Conservation (phyloP, 1,140 invertebrate species). For the Protaetia brevitarsis region DNA sequence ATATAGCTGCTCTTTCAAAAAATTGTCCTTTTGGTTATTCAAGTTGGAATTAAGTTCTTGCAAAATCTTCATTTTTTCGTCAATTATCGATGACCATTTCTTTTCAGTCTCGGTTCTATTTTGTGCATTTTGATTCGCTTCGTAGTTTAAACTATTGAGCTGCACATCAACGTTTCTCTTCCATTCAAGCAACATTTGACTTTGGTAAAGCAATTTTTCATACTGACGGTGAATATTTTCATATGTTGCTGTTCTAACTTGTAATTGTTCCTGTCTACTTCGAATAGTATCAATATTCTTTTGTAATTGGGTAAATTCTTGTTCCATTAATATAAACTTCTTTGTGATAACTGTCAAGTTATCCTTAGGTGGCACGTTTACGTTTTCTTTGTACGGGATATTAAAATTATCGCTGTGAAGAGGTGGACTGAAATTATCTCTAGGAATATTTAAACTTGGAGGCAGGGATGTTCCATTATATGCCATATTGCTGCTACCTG, state of each 20-base stretch:
- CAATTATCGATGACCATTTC: not conserved
- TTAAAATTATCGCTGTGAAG: not conserved
- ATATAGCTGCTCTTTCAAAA: constrained; percentile 56
- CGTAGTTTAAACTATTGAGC: constrained; percentile 28
- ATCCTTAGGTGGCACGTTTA: not conserved
- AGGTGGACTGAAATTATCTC: too few species aligned
- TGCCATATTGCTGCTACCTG: too few species aligned
- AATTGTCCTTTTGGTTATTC: constrained; percentile 55
- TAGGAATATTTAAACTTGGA: too few species aligned
- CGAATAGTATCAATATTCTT: not conserved
- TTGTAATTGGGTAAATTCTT: not conserved
- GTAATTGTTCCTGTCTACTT: not conserved
- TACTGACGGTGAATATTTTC: not conserved
- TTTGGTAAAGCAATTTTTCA: constrained; percentile 35
- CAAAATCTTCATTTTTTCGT: constrained; percentile 20
- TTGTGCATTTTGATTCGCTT: not conserved
- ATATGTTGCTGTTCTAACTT: not conserved
- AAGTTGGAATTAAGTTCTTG: constrained; percentile 45
- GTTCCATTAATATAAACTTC: not conserved
- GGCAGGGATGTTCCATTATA: too few species aligned
- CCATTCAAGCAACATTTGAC: constrained; percentile 31
- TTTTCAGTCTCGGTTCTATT: not conserved
- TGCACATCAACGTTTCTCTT: constrained; percentile 30
- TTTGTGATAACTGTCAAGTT: not conserved
- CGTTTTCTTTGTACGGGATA: not conserved